Evolutionary conservation across 2,888 invertebrate genomes (phyloP), one percentile per base, ranked within the genome.

Genomic region (Cylloceria caligata): DNA sequence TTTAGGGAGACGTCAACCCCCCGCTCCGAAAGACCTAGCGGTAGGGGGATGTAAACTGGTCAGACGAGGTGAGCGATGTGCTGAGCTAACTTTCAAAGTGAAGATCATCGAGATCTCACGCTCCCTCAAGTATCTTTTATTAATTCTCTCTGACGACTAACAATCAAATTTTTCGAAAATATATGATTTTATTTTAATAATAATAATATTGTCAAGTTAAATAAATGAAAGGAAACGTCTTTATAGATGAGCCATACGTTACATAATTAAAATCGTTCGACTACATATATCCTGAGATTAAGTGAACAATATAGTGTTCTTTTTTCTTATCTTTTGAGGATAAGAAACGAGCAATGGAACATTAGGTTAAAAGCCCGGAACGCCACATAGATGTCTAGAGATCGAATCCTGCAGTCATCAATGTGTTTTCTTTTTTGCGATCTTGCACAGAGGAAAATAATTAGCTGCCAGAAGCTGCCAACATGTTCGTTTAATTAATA

Each of bases 11-110:
- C 68, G 39, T 57, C 65, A 45, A 55, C 49, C 30, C 76, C 39
- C 42, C 64, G n/a, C 62, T 19, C 42, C 19, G 21, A 27, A 11
- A 7, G 69, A 73, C 24, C 47, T 36, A 21, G 5, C 36, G 47
- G 65, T 11, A 21, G 71, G 72, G 72, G 83, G 76, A 67, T 68
- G 52, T n/a, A 78, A 84, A 85, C 86, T 80, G 60, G 86, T 86
- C 75, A 39, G 55, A 83, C 85, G 67, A 69, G 81, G 65, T 36
- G 55, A 21, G 21, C 47, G 52, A 55, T 57, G 45, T 30, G 60
- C 64, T 6, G 27, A 7, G 42, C 11, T 27, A 16, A 62, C 16
- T 16, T 30, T 52, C 0, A 6, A 52, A 67, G 60, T 45, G 19
- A 42, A 47, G 65, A 67, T 81, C 74, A 62, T 47, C 36, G 30